Conservation (phyloP, 2,888 invertebrate species). For the Nematopogon swammerdamellus region DNA sequence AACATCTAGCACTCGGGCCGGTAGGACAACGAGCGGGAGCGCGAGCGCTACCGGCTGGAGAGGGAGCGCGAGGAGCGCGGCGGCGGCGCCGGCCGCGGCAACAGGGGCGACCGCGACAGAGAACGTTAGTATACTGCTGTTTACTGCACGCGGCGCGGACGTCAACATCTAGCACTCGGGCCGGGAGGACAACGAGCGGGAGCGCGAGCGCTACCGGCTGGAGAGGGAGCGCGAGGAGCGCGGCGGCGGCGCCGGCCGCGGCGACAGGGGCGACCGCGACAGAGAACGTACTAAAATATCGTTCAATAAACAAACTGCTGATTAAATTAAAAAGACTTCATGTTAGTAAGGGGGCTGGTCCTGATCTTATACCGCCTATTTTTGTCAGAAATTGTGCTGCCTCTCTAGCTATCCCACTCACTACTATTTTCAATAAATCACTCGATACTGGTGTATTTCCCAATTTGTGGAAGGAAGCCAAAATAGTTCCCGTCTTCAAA, state of each 20-base stretch:
- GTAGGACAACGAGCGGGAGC: conserved; percentile 87
- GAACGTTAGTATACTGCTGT: conserved; percentile 9
- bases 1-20: conserved; percentile 96
- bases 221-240: no score
- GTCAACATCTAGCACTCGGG: conserved; percentile 97
- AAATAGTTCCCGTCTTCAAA: no score
- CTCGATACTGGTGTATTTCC: no score
- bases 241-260: conserved; percentile 18
- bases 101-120: conserved; percentile 15
- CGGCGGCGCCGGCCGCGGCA: conserved; percentile 16
- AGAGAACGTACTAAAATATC: no score
- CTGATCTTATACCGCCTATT: no score
- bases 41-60: conserved; percentile 82
- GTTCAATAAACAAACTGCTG: conserved; percentile 1
- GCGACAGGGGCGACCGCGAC: conserved; percentile 15
- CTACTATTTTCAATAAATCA: no score
- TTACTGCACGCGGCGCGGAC: conserved; percentile 94
- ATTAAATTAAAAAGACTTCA: no score
- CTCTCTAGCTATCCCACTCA: no score
- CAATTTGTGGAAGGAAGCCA: no score
- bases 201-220: conserved; percentile 80
- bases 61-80: no score
- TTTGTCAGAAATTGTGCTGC: no score
- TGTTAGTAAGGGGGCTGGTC: no score
- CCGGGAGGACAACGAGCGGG: conserved; percentile 88